These are phyloP conservation scores for Pimpla rufipes DNA, from an alignment of 2,888 invertebrate species.

Conservation along the genomic window DNA sequence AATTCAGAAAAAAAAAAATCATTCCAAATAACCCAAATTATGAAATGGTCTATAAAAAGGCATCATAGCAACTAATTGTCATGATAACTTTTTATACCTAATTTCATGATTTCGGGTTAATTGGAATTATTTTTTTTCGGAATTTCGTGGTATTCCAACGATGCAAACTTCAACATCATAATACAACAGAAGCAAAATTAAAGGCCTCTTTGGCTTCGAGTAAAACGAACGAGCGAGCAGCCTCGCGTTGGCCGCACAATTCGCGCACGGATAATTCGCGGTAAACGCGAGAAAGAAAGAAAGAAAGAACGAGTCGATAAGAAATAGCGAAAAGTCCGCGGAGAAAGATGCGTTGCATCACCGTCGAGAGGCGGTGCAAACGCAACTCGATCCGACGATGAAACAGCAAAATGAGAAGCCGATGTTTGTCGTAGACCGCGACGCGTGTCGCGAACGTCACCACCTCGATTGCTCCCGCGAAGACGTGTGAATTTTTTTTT, in stretches of 20 bases:
- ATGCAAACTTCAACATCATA: no score
- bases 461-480: conserved; percentile 37
- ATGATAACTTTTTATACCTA: no score
- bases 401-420: conserved; percentile 31
- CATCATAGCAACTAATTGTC: no score
- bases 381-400: conserved; percentile 31
- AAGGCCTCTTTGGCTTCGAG: conserved; percentile 23
- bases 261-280: conserved; percentile 4
- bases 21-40: no score
- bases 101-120: no score
- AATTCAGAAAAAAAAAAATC: no score
- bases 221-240: conserved; percentile 3
- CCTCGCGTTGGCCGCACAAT: not conserved
- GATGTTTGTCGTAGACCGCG: conserved; percentile 18
- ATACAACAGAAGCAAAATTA: no score
- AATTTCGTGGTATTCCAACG: no score
- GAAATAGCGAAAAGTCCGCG: not conserved
- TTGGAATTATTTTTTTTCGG: no score
- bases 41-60: no score
- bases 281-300: conserved; percentile 10
- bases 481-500: conserved; percentile 8
- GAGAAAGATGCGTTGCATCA: conserved; percentile 1
- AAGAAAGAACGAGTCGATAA: not conserved
- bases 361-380: not conserved
- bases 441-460: conserved; percentile 51